Conservation (phyloP, 2,113 vertebrate genomes). For the Colaptes auratus region DNA sequence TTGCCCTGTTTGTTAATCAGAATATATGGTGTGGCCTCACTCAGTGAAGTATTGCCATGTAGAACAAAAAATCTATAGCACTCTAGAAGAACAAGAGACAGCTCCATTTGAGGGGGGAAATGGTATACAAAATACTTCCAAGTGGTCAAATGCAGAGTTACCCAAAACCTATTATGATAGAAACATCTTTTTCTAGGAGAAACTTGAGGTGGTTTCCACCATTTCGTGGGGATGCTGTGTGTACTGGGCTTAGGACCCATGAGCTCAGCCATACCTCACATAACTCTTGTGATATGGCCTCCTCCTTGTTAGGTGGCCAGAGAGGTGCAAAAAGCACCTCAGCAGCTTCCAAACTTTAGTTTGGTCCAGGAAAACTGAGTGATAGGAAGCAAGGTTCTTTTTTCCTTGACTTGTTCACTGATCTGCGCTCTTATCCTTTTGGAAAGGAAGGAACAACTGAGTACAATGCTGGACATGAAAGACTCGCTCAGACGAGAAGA, state of each 20-base stretch:
- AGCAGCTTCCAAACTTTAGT: background rate
- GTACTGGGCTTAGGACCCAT: background rate
- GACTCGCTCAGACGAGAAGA: slow-evolving; percentile 16
- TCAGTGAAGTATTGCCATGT: background rate
- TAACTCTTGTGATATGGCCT: background rate
- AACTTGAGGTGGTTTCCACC: background rate
- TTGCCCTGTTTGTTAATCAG: background rate
- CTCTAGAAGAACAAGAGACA: background rate
- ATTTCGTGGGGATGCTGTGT: background rate
- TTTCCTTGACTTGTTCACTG: background rate
- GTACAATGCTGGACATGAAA: slow-evolving; percentile 52
- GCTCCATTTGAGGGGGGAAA: background rate
- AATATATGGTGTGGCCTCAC: rapidly evolving
- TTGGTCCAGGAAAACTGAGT: background rate
- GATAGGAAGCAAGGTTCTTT: background rate
- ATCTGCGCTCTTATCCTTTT: background rate
- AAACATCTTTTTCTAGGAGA: background rate
- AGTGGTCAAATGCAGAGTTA: background rate
- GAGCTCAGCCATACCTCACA: background rate
- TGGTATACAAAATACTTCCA: background rate
- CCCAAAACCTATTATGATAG: rapidly evolving
- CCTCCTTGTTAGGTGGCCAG: background rate
- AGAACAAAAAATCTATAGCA: background rate
- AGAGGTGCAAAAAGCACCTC: background rate
- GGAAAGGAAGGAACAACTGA: slow-evolving; percentile 64